Percentiles rank a stretch among this genome's conserved stretches.
These are phyloP conservation scores for Bubo blakistoni DNA, from an alignment of 2,113 vertebrate genomes.

Conservation along the genomic window DNA sequence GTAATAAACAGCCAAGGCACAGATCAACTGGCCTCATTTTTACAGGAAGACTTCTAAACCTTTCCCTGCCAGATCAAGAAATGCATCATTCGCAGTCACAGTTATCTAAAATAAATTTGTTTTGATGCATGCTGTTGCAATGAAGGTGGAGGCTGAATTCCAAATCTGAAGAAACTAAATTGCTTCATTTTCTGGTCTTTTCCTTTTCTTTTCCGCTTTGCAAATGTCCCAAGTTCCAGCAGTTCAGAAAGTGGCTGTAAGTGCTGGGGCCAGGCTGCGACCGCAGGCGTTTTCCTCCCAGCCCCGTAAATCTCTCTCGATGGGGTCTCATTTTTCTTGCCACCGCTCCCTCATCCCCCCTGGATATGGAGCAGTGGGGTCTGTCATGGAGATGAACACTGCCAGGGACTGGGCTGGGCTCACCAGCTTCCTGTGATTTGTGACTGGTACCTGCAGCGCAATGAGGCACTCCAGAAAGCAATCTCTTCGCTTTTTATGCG, in stretches of 20 bases:
- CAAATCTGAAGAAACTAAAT: not conserved
- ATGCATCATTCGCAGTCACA: not conserved
- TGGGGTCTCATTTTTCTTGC: not conserved
- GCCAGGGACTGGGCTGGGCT: not conserved
- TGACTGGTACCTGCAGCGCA: not conserved
- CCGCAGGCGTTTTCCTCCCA: rapidly evolving
- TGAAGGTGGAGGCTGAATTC: not conserved
- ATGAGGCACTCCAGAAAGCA: not conserved
- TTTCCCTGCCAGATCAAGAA: not conserved
- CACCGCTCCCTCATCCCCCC: rapidly evolving
- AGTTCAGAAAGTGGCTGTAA: not conserved
- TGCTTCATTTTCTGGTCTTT: not conserved
- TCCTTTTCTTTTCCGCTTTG: not conserved
- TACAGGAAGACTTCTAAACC: not conserved
- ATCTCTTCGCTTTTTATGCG: not conserved
- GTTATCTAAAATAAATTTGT: not conserved
- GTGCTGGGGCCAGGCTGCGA: not conserved
- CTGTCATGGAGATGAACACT: not conserved
- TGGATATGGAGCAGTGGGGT: rapidly evolving
- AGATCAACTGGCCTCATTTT: conserved; percentile 58
- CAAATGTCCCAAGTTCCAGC: not conserved
- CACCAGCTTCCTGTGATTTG: not conserved
- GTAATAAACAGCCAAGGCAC: conserved; percentile 15
- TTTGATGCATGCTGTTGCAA: not conserved
- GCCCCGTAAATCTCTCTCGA: not conserved